phyloP scores from a whole-genome alignment of 2,888 invertebrate genomes.

The Arge pagana region DNA sequence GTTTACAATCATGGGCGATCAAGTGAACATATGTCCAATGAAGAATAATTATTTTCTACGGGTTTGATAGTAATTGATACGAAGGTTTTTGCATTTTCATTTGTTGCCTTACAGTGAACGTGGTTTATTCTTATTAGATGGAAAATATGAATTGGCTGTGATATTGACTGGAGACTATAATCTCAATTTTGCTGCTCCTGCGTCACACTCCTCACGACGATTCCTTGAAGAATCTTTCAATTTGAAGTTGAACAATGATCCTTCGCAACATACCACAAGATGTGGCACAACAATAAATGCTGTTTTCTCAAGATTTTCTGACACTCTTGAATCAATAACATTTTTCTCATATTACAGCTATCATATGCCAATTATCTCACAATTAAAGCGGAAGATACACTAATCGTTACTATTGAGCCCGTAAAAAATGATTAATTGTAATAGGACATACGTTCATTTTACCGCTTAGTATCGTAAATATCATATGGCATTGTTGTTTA shows the following conservation, averaged over 20 bases:
- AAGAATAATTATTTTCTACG: no score
- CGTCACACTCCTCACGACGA: background rate
- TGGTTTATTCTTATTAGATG: background rate
- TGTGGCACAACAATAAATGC: slow-evolving; percentile 28
- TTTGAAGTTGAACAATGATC: slow-evolving; percentile 23
- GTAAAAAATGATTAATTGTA: no score
- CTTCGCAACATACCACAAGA: slow-evolving; percentile 24
- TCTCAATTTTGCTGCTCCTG: no score
- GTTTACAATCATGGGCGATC: no score
- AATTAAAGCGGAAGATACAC: slow-evolving; percentile 1
- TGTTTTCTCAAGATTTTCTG: slow-evolving; percentile 25
- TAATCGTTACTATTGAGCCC: no score
- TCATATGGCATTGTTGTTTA: no score
- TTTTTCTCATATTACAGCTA: slow-evolving; percentile 26
- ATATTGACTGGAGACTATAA: background rate
- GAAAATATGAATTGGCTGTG: background rate
- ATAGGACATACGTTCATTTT: no score
- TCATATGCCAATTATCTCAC: slow-evolving; percentile 29
- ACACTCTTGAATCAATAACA: slow-evolving; percentile 19
- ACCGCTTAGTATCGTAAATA: no score
- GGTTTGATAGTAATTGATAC: no score
- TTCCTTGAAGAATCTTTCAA: background rate
- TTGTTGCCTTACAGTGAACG: background rate
- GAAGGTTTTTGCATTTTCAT: slow-evolving; percentile 12
- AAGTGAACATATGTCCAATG: no score